phyloP scores from a whole-genome alignment of 2,797 vertebrate species.

The Acipenser oxyrinchus region DNA sequence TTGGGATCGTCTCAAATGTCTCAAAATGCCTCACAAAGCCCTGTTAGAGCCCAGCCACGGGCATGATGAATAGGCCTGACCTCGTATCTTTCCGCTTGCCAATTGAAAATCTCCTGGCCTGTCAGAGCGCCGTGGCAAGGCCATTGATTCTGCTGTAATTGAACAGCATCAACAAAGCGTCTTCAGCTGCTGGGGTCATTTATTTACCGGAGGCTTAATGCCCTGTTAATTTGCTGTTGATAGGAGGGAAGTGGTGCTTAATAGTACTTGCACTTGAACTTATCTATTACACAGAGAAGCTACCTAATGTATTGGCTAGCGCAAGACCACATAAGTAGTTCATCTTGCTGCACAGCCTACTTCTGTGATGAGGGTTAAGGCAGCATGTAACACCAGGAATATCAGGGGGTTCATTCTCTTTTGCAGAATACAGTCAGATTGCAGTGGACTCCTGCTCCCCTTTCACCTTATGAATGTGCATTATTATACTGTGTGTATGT shows the following conservation, averaged over 20 bases:
- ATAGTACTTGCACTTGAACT: conserved; percentile 1
- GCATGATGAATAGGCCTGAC: conserved; percentile 31
- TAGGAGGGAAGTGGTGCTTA: conserved; percentile 12
- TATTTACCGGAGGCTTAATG: conserved; percentile 26
- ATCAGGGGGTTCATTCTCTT: too few relatives aligned
- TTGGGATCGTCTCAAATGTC: conserved; percentile 31
- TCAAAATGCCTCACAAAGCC: conserved; percentile 17
- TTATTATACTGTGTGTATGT: background rate
- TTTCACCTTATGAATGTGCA: too few relatives aligned
- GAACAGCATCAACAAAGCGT: conserved; percentile 30
- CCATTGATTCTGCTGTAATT: conserved; percentile 30
- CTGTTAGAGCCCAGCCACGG: conserved; percentile 5
- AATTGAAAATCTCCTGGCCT: conserved; percentile 23
- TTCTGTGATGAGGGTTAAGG: too few relatives aligned
- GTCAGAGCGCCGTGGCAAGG: conserved; percentile 16
- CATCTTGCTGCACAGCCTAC: background rate
- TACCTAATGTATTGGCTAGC: background rate
- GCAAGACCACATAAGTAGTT: background rate
- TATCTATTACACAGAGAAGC: background rate
- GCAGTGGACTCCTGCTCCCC: too few relatives aligned
- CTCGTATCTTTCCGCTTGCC: conserved; percentile 24
- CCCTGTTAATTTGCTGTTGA: conserved; percentile 27
- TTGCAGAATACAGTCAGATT: too few relatives aligned
- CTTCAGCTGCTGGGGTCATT: conserved; percentile 19
- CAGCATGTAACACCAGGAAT: too few relatives aligned